Base-by-base conservation (phyloP, 2,797 vertebrate species). In the Eupleurogrammus muticus region DNA sequence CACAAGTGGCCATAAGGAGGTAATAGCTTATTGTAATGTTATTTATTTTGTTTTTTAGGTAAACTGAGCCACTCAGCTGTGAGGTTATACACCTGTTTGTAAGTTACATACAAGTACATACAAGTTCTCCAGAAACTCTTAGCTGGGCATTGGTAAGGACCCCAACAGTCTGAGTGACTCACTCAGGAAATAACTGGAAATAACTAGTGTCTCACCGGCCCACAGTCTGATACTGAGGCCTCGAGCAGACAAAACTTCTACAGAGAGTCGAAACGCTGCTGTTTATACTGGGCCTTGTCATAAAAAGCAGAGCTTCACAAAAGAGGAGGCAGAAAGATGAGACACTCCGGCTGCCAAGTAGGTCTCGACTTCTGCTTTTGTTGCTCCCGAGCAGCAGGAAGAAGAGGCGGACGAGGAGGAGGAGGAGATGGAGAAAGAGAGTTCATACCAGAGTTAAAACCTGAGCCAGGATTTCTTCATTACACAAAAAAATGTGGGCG, bases 251-350 rank as follows among this genome's bases (percentile, higher is more conserved):
- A 65, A 58, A 80, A 73, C 23, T 40, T 40, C 53, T 69, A 81
- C 49, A 44, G 6, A 75, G 79, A 82, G 50, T 56, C 59, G 76
- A 75, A 61, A 76, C 66, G 51, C 54, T 70, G 56, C 79, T 91
- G 86, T 87, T 92, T 90, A 85, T 70, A 73, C 70, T 87, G 80
- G 66, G 70, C 68, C 49, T 73, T 89, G 69, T 75, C 71, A 75
- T 87, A 79, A 81, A 64, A 17, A 32, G 62, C 34, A 65, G 9
- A 51, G 62, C 54, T 50, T 49, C 19, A 75, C 3, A 1, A 50
- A 0, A 80, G 17, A 35, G 63, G 73, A 68, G 53, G 24, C 4
- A 59, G 35, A 57, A 9, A 57, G 49, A 74, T 28, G 71, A 79
- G 80, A 83, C 2, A 7, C 62, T 80, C 56, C 73, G 66, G 79